phyloP scores from a whole-genome alignment of 2,113 vertebrate genomes.

The Periophthalmus modestus region DNA sequence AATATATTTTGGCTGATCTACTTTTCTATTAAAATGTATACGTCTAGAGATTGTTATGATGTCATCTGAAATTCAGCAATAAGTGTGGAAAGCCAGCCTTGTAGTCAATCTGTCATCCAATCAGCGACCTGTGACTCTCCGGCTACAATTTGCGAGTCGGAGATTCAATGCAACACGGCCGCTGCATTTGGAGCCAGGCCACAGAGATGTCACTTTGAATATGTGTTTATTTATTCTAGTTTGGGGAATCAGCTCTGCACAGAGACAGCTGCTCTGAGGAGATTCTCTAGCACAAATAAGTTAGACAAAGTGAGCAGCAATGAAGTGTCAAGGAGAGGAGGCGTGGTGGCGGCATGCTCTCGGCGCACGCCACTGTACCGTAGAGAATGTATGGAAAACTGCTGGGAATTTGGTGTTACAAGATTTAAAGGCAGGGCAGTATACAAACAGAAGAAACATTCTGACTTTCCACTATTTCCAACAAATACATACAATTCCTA shows the following conservation, averaged over 20 bases:
- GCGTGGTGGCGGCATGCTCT: constrained; percentile 11
- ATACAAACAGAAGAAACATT: not conserved
- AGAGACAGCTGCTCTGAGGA: constrained; percentile 63
- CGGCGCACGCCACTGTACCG: not conserved
- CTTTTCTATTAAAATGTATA: not conserved
- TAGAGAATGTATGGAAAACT: constrained; percentile 10
- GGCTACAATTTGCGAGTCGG: constrained; percentile 49
- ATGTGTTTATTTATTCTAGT: constrained; percentile 70
- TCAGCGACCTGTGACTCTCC: constrained; percentile 45
- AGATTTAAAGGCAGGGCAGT: not conserved
- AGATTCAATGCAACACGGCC: constrained; percentile 59
- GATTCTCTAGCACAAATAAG: constrained; percentile 47
- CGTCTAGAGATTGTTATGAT: not conserved
- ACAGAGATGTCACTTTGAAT: constrained; percentile 73
- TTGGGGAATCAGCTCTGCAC: constrained; percentile 41
- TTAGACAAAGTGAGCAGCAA: constrained; percentile 28
- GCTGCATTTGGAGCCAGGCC: constrained; percentile 41
- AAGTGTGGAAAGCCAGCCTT: constrained; percentile 12
- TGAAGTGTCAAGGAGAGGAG: constrained; percentile 16
- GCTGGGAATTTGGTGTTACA: not conserved
- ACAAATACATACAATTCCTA: no score
- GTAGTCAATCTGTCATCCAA: constrained; percentile 65
- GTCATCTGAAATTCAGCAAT: not conserved
- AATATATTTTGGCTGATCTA: not conserved
- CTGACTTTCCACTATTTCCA: not conserved